Percentiles rank a stretch among this genome's conserved stretches.
These are phyloP conservation scores for Anthopleura xanthogrammica DNA, from an alignment of 92 coral and sea anemone species.

Conservation along the genomic window DNA sequence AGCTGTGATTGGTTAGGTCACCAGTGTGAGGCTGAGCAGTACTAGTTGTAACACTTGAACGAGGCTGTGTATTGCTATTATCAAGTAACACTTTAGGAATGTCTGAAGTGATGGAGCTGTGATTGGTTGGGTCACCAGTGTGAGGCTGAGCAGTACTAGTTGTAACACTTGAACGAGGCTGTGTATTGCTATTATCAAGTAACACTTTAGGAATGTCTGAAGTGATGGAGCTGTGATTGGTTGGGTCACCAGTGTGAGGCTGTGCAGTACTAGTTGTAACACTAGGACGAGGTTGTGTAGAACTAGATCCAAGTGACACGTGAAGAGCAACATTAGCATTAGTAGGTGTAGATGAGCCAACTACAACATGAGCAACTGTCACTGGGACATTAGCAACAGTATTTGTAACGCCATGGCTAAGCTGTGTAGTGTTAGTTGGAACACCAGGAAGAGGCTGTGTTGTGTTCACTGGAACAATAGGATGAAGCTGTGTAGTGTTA, in stretches of 20 bases:
- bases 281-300: background rate
- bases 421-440: background rate
- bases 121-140: background rate
- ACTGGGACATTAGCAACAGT: no score
- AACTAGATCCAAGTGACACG: background rate
- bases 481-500: background rate
- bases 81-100: background rate
- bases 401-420: no score
- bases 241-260: background rate
- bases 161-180: background rate
- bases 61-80: background rate
- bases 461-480: background rate
- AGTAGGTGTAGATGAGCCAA: no score
- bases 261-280: background rate
- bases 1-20: background rate
- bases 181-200: background rate
- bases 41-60: no score
- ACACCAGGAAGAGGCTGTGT: background rate
- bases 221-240: background rate
- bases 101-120: background rate
- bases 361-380: background rate
- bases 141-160: background rate
- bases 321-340: no score
- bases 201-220: background rate
- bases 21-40: background rate